Evolutionary conservation across 2,797 vertebrate genomes (phyloP), one percentile per base, ranked within the genome.

Genomic region (Gymnothorax javanicus): DNA sequence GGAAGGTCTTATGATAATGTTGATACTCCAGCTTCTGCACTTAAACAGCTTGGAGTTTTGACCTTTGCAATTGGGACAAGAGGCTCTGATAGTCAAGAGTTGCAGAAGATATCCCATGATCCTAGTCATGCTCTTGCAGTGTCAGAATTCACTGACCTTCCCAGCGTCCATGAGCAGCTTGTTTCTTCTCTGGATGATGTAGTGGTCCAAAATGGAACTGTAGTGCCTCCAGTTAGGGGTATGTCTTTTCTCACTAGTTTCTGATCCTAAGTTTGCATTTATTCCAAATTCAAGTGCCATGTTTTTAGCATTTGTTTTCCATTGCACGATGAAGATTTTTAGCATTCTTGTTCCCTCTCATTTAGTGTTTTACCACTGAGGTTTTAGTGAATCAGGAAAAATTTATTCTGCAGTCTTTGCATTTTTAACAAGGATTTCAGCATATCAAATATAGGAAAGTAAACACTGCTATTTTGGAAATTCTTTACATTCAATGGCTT

Each of bases 191-290:
- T 91, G 60, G 54, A 86, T 3, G 86, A 27, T 7, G 15, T 90
- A 27, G 86, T 89, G 11, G 85, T 87, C 96, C 0, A 91, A 98
- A 58, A 87, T 83, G 90, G 91, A 75, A 96, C 94, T 91, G 93
- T 88, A 92, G 86, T 83, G 88, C 98, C 87, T 90, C 90, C 56
- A 94, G 11, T 59, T 83, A 8, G 58, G 58, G 57, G 82, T 83
- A 83, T 58, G 82, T 56, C 56, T 59, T 13, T 58, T 59, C 2
- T 59, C 59, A 27, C 25, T 25, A 27, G n/a, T 59, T 7, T 81
- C 13, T 27, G 52, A 5, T 43, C 23, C 43, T 23, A 2, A 54
- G 11, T 82, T 56, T 13, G 6, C 50, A 54, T 54, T n/a, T 54
- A 7, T 82, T 20, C 8, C 7, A 8, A 73, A 33, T 73, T n/a